phyloP scores from a whole-genome alignment of 2,888 invertebrate genomes.

The Xestia xanthographa region DNA sequence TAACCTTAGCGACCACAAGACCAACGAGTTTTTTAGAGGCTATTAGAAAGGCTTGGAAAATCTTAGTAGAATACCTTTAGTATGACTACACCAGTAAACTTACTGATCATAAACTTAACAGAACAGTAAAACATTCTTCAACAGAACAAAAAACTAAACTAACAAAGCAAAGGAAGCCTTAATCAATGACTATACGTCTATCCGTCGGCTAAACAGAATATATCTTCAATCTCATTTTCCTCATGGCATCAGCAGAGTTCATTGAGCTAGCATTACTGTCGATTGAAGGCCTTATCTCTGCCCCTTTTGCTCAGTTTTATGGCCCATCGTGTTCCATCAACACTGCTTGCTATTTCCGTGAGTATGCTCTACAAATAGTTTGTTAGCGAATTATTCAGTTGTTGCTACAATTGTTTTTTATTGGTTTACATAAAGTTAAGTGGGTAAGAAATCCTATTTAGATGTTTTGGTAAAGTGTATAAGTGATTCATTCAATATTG shows the following conservation, averaged over 20 bases:
- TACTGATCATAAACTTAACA: not conserved
- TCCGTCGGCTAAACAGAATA: slow-evolving; percentile 43
- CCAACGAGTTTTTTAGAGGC: not conserved
- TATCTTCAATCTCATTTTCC: slow-evolving; percentile 58
- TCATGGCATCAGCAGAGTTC: slow-evolving; percentile 62
- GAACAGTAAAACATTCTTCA: not conserved
- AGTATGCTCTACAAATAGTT: slow-evolving; percentile 45
- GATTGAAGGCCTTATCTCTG: slow-evolving; percentile 55
- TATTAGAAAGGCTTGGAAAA: not conserved
- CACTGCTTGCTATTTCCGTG: slow-evolving; percentile 47
- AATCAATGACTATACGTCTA: slow-evolving; percentile 25
- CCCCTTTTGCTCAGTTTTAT: slow-evolving; percentile 53
- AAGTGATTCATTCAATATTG: not conserved
- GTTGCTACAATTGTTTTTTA: slow-evolving; percentile 40
- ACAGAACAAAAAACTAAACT: slow-evolving; percentile 1
- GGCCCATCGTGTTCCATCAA: slow-evolving; percentile 47
- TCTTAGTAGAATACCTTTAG: not conserved
- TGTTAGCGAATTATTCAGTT: slow-evolving; percentile 33
- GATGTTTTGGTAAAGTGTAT: not conserved
- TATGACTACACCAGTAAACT: not conserved
- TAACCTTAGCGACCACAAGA: not conserved
- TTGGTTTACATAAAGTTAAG: slow-evolving; percentile 29
- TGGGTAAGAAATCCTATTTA: not conserved
- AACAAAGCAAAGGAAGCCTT: slow-evolving; percentile 32
- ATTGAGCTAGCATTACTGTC: slow-evolving; percentile 46